Base-by-base conservation (phyloP, 2,888 invertebrate species). In the Smittia sp. region DNA sequence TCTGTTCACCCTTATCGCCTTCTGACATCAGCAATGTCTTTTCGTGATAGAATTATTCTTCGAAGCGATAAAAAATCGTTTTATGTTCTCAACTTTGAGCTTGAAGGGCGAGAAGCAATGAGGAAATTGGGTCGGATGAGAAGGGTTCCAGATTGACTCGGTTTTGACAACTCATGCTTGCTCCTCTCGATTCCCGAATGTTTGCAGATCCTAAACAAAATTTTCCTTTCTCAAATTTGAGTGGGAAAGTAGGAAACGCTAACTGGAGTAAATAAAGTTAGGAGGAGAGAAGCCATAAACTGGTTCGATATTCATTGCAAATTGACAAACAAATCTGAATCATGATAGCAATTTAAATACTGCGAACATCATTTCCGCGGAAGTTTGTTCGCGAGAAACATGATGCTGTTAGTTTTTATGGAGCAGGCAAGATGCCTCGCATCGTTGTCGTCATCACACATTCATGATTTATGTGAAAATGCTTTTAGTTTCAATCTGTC, bases 381-480 rank as follows among this genome's bases (percentile, higher is more conserved):
- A 46, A 46, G 46, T 46, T 6, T n/a, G 15, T 15, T 46, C 32
- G 32, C 3, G 9, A 32, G 46, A 2, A 46, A 46, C 46, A 11
- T 46, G 46, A 11, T 13, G 46, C 15, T 11, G n/a, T 46, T 46
- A 46, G 46, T 46, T 46, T 7, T 46, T n/a, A n/a, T n/a, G n/a
- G 22, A 58, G 22, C 58, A 58, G 4, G 18, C 4, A 3, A 22
- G 1, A 58, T 58, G 9, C 58, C 1, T 15, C 52, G 18, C 18
- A 11, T 22, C 18, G 1, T 3, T 58, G 6, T 9, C 39, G 39
- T 39, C 58, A 58, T 58, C 58, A 58, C 2, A 18, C 22, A 4
- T 18, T 58, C 18, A 58, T 58, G 58, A 58, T 58, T 58, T 58
- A 58, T 58, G 58, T 58, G n/a, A 6, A 46, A 46, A 46, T 46